Base-by-base conservation (phyloP, 2,888 invertebrate genomes). In the Bombylius major region DNA sequence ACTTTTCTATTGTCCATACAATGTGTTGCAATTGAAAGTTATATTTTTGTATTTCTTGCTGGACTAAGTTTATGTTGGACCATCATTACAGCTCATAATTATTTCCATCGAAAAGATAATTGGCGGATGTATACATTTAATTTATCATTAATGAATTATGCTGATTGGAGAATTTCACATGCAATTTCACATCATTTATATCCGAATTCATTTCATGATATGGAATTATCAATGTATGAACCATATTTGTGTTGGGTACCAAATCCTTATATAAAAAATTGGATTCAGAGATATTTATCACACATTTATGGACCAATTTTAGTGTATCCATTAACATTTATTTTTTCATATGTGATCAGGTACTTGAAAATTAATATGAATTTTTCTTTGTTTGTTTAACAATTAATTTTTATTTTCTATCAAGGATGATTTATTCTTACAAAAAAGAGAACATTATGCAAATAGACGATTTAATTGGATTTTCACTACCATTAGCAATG, bases 81-180 rank as follows among this genome's bases (percentile, higher is more conserved):
- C 0, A 73, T 78, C 0, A 78, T 85, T 12, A 77, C 78, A 4
- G 79, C 83, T 0, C 90, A 90, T 67, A 90, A 89, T 68, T 90
- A 83, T 66, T 82, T 88, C 63, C 90, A 90, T 67, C 79, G 81
- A 64, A 80, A 77, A 58, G 83, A 87, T 57, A 88, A 83, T 68
- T 87, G 85, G 79, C 79, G 87, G 56, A 88, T 88, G 85, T 86
- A 83, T 66, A 80, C 86, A 58, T 86, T 87, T 65, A 86, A 89
- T 65, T 72, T 90, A 59, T 78, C 79, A 23, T 67, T 83, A 62
- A 76, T 86, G 78, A 74, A 72, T 61, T 70, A 69, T 53, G 79
- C 81, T 62, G 82, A 86, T 60, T 89, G 87, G 80, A 78, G 89
- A 58, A 79, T 89, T 46, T 82, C 83, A 0, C 90, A 90, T 65